Base-by-base conservation (phyloP, 2,888 invertebrate genomes). In the Microctonus hyperodae region DNA sequence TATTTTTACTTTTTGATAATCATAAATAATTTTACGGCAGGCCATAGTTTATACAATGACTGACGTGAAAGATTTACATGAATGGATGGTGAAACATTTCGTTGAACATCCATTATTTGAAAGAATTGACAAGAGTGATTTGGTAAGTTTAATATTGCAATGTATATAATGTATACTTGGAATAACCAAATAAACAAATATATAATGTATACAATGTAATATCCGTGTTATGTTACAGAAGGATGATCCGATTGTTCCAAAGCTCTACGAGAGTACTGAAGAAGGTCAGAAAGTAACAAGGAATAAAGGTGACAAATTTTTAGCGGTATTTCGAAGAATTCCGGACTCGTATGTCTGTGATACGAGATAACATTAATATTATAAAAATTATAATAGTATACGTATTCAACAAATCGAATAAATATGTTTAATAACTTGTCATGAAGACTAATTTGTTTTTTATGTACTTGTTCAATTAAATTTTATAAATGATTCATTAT, bases 201-300 rank as follows among this genome's bases (percentile, higher is more conserved):
- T n/a, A n/a, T n/a, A n/a, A 44, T 63, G n/a, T 65, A n/a, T 55
- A 56, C 44, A n/a, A 53, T n/a, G 37, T 6, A 50, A 33, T 55
- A 23, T 40, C 53, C 35, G 50, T 63, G 16, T 33, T 64, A 60
- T 58, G 56, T 88, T 88, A 66, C 81, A 94, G 96, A 87, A 88
- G 78, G 81, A 81, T 5, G 98, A 99, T 87, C 90, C 91, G 1
- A 90, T 98, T 65, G 90, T 97, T n/a, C 91, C 92, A 6, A 93
- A 96, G 84, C 86, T 99, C 7, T 95, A 90, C 81, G 93, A 93
- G 79, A 95, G 95, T 80, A 95, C 98, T 51, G 99, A 99, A 86
- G 99, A 99, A 86, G 99, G 98, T 0, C 93, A 98, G 83, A 99
- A 99, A 86, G 98, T 99, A 0, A 92, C 95, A 0, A 88, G 99